phyloP scores from a whole-genome alignment of 2,888 invertebrate genomes.

The Nephrocerus scutellatus region DNA sequence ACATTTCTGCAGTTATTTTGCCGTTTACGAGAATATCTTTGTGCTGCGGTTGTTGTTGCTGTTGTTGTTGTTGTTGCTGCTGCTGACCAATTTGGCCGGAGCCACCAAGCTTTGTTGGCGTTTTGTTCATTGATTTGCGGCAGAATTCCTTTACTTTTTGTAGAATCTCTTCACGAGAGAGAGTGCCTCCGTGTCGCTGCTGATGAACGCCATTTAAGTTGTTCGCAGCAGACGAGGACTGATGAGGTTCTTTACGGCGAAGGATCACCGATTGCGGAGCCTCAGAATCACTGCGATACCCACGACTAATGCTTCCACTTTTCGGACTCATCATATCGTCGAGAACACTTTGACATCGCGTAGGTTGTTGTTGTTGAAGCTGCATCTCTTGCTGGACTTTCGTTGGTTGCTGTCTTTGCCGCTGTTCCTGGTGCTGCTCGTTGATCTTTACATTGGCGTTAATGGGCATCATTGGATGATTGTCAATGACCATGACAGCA shows the following conservation, averaged over 20 bases:
- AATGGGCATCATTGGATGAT: background rate
- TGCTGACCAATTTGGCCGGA: slow-evolving; percentile 10
- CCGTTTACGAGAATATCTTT: slow-evolving; percentile 27
- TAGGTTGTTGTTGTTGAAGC: slow-evolving; percentile 22
- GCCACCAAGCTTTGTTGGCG: slow-evolving; percentile 28
- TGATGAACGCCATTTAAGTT: slow-evolving; percentile 12
- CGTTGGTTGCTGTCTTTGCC: too few relatives aligned
- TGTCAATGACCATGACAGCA: slow-evolving; percentile 14
- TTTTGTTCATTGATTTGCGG: slow-evolving; percentile 42
- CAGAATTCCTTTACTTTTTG: slow-evolving; percentile 46
- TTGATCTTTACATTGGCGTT: slow-evolving; percentile 1
- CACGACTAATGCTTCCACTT: slow-evolving; percentile 19
- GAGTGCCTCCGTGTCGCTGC: slow-evolving; percentile 32
- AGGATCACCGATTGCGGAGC: slow-evolving; percentile 32
- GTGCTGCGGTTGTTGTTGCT: slow-evolving; percentile 27
- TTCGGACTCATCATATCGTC: slow-evolving; percentile 31
- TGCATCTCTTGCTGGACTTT: slow-evolving; percentile 5
- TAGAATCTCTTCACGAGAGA: slow-evolving; percentile 43
- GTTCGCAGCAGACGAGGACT: slow-evolving; percentile 7
- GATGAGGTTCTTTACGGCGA: slow-evolving; percentile 25
- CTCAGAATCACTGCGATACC: slow-evolving; percentile 34
- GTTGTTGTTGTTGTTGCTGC: slow-evolving; percentile 5
- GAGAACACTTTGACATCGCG: slow-evolving; percentile 43
- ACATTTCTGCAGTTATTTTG: slow-evolving; percentile 32
- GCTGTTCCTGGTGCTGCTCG: background rate